phyloP scores from a whole-genome alignment of 2,797 vertebrate species.

The Ctenopoma multispine region DNA sequence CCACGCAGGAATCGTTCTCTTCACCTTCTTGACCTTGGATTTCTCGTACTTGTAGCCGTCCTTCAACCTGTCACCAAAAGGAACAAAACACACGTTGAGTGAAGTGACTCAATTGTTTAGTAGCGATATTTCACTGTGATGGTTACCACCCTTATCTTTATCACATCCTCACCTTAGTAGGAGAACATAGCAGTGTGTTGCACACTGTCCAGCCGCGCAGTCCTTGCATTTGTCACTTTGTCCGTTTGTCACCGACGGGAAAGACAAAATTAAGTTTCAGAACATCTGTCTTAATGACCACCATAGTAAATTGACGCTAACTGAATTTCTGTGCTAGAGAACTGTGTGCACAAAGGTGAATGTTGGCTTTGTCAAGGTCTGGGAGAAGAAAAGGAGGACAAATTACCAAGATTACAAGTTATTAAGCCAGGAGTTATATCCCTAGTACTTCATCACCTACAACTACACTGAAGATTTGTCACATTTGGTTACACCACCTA shows the following conservation, averaged over 20 bases:
- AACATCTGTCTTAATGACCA: constrained; percentile 78
- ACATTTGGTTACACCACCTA: neutral
- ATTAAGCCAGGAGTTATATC: neutral
- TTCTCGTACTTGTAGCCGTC: constrained; percentile 87
- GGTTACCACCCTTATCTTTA: constrained; percentile 78
- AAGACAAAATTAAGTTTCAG: constrained; percentile 80
- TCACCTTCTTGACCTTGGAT: constrained; percentile 95
- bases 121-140: constrained; percentile 85
- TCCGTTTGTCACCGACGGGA: constrained; percentile 77
- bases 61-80: constrained; percentile 81
- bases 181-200: constrained; percentile 85
- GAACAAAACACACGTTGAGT: constrained; percentile 63
- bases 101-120: constrained; percentile 23
- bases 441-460: neutral
- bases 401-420: constrained; percentile 9
- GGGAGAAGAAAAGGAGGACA: constrained; percentile 58
- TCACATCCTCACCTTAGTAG: constrained; percentile 82
- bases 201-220: constrained; percentile 82
- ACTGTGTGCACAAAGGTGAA: constrained; percentile 2
- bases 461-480: neutral
- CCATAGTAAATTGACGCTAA: constrained; percentile 45
- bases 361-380: constrained; percentile 34
- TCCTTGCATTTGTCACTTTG: constrained; percentile 83
- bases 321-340: constrained; percentile 29
- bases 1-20: constrained; percentile 96